Conservation (phyloP, 1,140 invertebrate genomes). For the Ips nitidus region DNA sequence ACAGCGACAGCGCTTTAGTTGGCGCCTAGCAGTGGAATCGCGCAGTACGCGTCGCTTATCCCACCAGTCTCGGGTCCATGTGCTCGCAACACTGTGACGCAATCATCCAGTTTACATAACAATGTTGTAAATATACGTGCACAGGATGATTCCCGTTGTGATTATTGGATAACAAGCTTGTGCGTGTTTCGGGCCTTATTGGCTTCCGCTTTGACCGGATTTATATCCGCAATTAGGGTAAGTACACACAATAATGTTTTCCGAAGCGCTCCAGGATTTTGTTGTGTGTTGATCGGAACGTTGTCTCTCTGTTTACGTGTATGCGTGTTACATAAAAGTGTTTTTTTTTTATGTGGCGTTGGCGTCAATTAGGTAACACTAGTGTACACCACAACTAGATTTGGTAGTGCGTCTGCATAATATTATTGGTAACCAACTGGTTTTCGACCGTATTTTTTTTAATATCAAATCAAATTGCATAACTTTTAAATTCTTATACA, state of each 20-base stretch:
- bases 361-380: neutral
- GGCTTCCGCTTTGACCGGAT: neutral
- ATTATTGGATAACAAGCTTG: constrained; percentile 5
- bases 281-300: neutral
- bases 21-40: neutral
- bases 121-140: constrained; percentile 14
- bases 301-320: neutral
- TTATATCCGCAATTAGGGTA: neutral
- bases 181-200: neutral
- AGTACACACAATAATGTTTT: neutral
- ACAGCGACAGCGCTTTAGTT: neutral
- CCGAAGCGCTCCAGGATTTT: too few species aligned
- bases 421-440: too few species aligned
- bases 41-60: neutral
- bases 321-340: neutral
- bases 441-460: too few species aligned
- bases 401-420: too few species aligned
- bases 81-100: constrained; percentile 12
- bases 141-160: neutral
- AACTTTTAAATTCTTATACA: too few species aligned
- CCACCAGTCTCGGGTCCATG: constrained; percentile 6
- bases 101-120: constrained; percentile 21
- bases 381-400: too few species aligned
- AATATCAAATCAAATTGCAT: too few species aligned
- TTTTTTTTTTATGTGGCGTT: neutral